Conservation (phyloP, 2,888 invertebrate genomes). For the Cabera pusaria region DNA sequence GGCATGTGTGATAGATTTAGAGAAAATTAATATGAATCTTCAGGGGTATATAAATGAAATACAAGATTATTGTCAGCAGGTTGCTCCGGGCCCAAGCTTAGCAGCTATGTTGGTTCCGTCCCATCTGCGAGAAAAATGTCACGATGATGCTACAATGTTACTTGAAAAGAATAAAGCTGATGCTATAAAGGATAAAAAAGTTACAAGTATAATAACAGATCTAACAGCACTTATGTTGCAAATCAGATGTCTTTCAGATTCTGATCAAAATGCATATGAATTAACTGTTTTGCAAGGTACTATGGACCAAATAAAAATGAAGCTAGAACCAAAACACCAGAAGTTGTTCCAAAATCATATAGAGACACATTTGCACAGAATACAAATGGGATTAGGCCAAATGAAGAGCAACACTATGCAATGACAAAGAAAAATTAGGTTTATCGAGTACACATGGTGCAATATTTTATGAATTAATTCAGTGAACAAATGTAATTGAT, state of each 20-base stretch:
- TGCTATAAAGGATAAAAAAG: slow-evolving; percentile 83
- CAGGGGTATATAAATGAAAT: slow-evolving; percentile 93
- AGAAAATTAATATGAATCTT: slow-evolving; percentile 94
- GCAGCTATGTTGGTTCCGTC: slow-evolving; percentile 95
- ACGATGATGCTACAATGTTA: slow-evolving; percentile 91
- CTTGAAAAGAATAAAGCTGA: slow-evolving; percentile 88
- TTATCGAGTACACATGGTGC: too few relatives aligned
- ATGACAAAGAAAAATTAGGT: too few relatives aligned
- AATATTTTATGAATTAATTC: too few relatives aligned
- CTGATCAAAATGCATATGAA: slow-evolving; percentile 95
- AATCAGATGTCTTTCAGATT: slow-evolving; percentile 90
- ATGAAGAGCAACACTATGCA: slow-evolving; percentile 60
- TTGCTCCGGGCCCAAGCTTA: slow-evolving; percentile 93
- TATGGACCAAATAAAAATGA: slow-evolving; percentile 93
- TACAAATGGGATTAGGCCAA: slow-evolving; percentile 88
- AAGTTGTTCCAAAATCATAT: slow-evolving; percentile 93
- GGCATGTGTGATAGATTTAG: slow-evolving; percentile 92
- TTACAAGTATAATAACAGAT: slow-evolving; percentile 92
- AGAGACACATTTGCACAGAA: slow-evolving; percentile 95
- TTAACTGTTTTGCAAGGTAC: slow-evolving; percentile 95
- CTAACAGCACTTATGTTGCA: slow-evolving; percentile 95
- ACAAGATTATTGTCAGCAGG: slow-evolving; percentile 92
- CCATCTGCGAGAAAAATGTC: slow-evolving; percentile 93
- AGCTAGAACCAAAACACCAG: slow-evolving; percentile 89
- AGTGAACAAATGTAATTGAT: too few relatives aligned